These are phyloP conservation scores for Syritta pipiens DNA, from an alignment of 2,888 invertebrate genomes.

Conservation along the genomic window DNA sequence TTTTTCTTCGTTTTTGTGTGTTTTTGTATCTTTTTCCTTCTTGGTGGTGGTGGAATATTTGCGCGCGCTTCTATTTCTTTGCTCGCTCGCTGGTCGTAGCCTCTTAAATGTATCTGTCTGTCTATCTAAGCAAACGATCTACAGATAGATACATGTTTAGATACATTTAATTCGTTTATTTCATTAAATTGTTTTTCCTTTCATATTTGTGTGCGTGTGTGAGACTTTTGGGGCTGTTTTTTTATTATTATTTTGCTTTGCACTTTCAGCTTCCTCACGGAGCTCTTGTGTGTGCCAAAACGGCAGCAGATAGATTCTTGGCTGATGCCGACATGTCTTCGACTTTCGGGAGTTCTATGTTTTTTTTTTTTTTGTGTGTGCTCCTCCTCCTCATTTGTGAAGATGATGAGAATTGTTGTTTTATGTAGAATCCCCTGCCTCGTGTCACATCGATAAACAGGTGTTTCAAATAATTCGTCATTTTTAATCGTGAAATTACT, in stretches of 20 bases:
- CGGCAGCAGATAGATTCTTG: slow-evolving; percentile 16
- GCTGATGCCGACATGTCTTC: slow-evolving; percentile 40
- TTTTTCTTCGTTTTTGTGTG: slow-evolving; percentile 10
- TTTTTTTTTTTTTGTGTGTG: background rate
- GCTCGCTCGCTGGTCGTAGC: slow-evolving; percentile 32
- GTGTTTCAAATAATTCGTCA: slow-evolving; percentile 58
- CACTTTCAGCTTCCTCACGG: slow-evolving; percentile 30
- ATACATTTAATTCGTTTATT: slow-evolving; percentile 48
- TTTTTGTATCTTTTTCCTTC: slow-evolving; percentile 39
- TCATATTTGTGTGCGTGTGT: slow-evolving; percentile 4
- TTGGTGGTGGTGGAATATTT: slow-evolving; percentile 40
- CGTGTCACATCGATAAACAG: slow-evolving; percentile 61
- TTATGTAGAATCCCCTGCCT: slow-evolving; percentile 29
- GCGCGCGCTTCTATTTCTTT: slow-evolving; percentile 44
- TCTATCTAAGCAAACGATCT: slow-evolving; percentile 34
- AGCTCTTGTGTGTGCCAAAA: slow-evolving; percentile 20
- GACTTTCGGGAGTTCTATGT: too few species aligned
- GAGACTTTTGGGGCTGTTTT: background rate
- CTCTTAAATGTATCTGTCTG: slow-evolving; percentile 48
- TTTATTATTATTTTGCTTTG: background rate
- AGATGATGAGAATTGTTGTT: too few species aligned
- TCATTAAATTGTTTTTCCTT: slow-evolving; percentile 34
- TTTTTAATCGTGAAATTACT: slow-evolving; percentile 36
- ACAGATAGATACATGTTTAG: slow-evolving; percentile 61
- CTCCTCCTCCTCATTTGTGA: background rate